These are phyloP conservation scores for Dendroctonus valens DNA, from an alignment of 1,140 invertebrate species.

Conservation along the genomic window DNA sequence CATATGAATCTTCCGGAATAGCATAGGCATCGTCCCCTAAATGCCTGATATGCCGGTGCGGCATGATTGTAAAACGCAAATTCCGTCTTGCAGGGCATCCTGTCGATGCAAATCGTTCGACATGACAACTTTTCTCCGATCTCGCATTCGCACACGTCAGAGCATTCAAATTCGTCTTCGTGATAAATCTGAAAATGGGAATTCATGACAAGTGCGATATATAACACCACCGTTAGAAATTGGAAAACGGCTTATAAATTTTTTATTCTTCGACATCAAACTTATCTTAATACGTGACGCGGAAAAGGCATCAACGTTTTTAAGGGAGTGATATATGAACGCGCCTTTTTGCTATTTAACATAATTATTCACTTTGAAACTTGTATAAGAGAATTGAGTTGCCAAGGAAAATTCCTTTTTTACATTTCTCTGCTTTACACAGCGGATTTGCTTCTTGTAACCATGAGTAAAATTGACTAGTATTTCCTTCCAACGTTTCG, in stretches of 20 bases:
- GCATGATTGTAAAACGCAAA: slow-evolving; percentile 87
- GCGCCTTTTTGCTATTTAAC: too few relatives aligned
- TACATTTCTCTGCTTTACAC: too few relatives aligned
- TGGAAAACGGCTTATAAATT: slow-evolving; percentile 5
- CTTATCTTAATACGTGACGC: slow-evolving; percentile 11
- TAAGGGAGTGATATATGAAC: too few relatives aligned
- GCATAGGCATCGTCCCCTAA: slow-evolving; percentile 82
- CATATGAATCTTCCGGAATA: slow-evolving; percentile 89
- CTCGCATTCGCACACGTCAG: slow-evolving; percentile 77
- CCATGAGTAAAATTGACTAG: too few relatives aligned
- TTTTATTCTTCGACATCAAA: slow-evolving; percentile 9
- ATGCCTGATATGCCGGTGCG: slow-evolving; percentile 83
- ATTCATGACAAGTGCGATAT: slow-evolving; percentile 12
- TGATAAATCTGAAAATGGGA: slow-evolving; percentile 70
- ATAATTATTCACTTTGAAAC: too few relatives aligned
- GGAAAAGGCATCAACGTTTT: slow-evolving; percentile 1
- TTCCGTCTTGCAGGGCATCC: slow-evolving; percentile 79
- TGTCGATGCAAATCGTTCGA: slow-evolving; percentile 80
- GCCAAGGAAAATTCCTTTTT: too few relatives aligned
- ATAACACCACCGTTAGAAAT: slow-evolving; percentile 6
- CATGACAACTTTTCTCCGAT: slow-evolving; percentile 73
- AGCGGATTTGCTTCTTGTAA: too few relatives aligned
- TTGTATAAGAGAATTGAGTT: too few relatives aligned
- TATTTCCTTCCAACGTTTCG: too few relatives aligned
- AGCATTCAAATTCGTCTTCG: slow-evolving; percentile 80